phyloP scores from a whole-genome alignment of 2,888 invertebrate genomes.

The Hydropsyche betteni region DNA sequence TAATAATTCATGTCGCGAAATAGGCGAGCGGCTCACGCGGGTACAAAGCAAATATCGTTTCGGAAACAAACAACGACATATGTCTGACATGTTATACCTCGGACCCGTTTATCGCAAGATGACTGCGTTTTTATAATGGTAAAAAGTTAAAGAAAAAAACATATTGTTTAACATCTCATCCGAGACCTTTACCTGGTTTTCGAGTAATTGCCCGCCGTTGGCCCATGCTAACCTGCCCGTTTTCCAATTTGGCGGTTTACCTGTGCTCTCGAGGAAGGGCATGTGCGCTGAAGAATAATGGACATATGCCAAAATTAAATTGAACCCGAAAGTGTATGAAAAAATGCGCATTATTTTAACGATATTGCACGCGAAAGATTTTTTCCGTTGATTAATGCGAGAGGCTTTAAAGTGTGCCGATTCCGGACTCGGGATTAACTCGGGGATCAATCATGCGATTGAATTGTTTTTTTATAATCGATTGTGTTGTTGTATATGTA shows the following conservation, averaged over 20 bases:
- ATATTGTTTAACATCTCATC: slow-evolving; percentile 42
- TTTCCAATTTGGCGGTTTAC: slow-evolving; percentile 27
- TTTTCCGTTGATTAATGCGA: too few relatives aligned
- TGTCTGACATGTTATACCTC: slow-evolving; percentile 50
- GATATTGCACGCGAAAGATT: too few relatives aligned
- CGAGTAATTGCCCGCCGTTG: slow-evolving; percentile 3
- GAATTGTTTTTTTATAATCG: too few relatives aligned
- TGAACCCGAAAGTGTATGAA: neutral
- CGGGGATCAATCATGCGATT: too few relatives aligned
- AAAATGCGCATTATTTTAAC: neutral
- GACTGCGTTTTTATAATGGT: slow-evolving; percentile 3
- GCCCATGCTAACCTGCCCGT: slow-evolving; percentile 14
- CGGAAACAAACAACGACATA: slow-evolving; percentile 50
- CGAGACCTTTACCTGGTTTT: slow-evolving; percentile 30
- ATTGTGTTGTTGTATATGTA: too few relatives aligned
- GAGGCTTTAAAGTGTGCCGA: too few relatives aligned
- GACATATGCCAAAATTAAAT: slow-evolving; percentile 26
- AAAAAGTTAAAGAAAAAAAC: too few relatives aligned
- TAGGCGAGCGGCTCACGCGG: slow-evolving; percentile 46
- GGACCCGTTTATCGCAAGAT: slow-evolving; percentile 22
- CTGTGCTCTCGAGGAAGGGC: neutral
- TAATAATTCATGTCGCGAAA: slow-evolving; percentile 48
- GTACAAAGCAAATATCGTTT: slow-evolving; percentile 48
- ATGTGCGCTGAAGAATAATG: neutral
- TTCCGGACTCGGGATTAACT: too few relatives aligned